phyloP scores from a whole-genome alignment of 1,140 invertebrate species.

The Drosophila cardini region DNA sequence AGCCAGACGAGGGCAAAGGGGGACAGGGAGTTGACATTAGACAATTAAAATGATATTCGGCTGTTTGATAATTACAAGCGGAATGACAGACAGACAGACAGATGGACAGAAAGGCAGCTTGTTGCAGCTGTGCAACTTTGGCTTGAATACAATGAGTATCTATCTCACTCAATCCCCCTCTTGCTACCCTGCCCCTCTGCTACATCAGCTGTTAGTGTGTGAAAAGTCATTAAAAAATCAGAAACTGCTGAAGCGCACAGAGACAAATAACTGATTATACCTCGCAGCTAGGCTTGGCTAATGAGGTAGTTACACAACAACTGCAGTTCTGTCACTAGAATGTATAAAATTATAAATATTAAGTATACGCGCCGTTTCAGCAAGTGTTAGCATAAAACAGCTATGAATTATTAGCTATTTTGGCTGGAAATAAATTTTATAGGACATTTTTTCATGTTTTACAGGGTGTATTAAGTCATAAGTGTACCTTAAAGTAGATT shows the following conservation, averaged over 20 bases:
- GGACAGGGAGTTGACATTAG: conserved; percentile 19
- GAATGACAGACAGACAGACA: conserved; percentile 13
- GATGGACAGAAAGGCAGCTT: background rate
- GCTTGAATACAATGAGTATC: conserved; percentile 20
- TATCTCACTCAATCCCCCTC: background rate
- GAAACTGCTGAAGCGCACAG: conserved; percentile 15
- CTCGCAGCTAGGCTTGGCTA: conserved; percentile 6
- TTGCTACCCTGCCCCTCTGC: background rate
- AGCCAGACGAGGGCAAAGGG: background rate
- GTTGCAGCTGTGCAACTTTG: conserved; percentile 20
- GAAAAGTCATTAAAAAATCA: conserved; percentile 36
- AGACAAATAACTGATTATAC: conserved; percentile 31
- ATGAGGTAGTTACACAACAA: conserved; percentile 23
- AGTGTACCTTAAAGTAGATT: too few relatives aligned
- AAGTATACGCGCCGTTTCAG: background rate
- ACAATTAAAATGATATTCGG: conserved; percentile 59
- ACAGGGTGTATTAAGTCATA: too few relatives aligned
- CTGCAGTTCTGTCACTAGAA: conserved; percentile 1
- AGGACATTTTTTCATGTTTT: too few relatives aligned
- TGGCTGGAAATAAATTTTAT: too few relatives aligned
- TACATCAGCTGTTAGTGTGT: conserved; percentile 12
- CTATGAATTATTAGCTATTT: background rate
- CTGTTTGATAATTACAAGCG: conserved; percentile 50
- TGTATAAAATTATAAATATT: background rate
- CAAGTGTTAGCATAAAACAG: background rate